These are phyloP conservation scores for Metopia argyrocephala DNA, from an alignment of 2,888 invertebrate genomes.

Conservation along the genomic window DNA sequence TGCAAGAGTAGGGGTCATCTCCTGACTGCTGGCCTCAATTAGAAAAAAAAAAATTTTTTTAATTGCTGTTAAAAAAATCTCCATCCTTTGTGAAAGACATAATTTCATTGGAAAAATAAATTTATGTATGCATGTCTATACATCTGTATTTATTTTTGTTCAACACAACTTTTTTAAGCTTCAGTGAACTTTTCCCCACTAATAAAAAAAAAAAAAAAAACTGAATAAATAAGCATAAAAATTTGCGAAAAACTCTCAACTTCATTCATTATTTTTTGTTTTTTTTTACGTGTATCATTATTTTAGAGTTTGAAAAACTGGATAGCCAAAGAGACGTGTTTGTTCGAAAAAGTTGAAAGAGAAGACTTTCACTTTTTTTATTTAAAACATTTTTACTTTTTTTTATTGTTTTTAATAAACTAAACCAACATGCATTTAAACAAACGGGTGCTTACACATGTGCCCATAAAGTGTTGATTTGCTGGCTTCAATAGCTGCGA, in stretches of 20 bases:
- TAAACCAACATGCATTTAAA: constrained; percentile 31
- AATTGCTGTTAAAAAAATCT: no score
- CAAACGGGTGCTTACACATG: neutral
- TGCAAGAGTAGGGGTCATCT: no score
- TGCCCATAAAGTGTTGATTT: constrained; percentile 7
- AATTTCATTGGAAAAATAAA: no score
- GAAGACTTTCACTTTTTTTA: constrained; percentile 52
- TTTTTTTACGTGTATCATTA: constrained; percentile 36
- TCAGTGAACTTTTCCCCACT: constrained; percentile 41
- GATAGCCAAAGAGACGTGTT: neutral
- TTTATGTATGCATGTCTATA: no score
- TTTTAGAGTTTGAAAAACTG: constrained; percentile 16
- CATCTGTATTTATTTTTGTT: no score
- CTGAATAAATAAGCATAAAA: neutral
- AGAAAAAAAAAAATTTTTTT: no score
- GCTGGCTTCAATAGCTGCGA: neutral
- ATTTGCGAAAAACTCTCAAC: constrained; percentile 6
- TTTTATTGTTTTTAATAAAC: neutral
- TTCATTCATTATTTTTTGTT: constrained; percentile 21
- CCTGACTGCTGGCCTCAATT: no score
- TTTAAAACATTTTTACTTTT: constrained; percentile 28
- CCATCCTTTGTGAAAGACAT: no score
- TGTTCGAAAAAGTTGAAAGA: constrained; percentile 29
- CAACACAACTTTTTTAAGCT: constrained; percentile 8
- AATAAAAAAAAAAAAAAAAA: neutral